Percentiles rank a stretch among this genome's conserved stretches.
Evolutionary conservation across 2,888 invertebrate species (phyloP).

Genomic region (Drosophila differens): DNA sequence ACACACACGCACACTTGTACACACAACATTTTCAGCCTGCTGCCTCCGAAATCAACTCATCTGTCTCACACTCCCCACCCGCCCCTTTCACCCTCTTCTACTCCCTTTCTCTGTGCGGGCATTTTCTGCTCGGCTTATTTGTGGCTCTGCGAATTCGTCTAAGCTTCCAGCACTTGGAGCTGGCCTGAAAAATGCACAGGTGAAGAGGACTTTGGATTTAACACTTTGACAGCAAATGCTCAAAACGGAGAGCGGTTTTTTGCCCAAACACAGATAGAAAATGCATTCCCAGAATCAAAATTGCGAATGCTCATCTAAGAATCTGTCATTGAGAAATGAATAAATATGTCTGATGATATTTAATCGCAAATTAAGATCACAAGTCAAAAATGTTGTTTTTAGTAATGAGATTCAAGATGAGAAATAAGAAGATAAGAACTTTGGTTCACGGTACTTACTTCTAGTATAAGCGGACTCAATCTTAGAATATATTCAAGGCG

Average conservation of each 20-base stretch:
- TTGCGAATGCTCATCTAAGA: not conserved
- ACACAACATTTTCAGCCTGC: constrained; percentile 52
- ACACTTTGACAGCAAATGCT: constrained; percentile 26
- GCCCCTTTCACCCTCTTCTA: not conserved
- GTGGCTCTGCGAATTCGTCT: constrained; percentile 27
- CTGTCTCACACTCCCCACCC: constrained; percentile 1
- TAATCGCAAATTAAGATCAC: not conserved
- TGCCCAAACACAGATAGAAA: not conserved
- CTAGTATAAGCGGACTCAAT: not conserved
- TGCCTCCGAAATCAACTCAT: constrained; percentile 27
- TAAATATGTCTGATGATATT: not conserved
- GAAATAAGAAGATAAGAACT: not conserved
- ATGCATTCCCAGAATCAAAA: not conserved
- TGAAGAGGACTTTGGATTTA: constrained; percentile 31
- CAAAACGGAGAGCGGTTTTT: not conserved
- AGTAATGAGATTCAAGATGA: not conserved
- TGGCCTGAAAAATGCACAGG: constrained; percentile 36
- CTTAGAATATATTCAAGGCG: not conserved
- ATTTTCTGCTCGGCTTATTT: constrained; percentile 80
- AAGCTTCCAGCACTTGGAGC: constrained; percentile 36
- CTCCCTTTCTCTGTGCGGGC: constrained; percentile 31
- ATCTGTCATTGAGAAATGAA: not conserved
- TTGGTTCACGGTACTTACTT: not conserved
- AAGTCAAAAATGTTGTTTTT: not conserved
- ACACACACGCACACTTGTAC: constrained; percentile 57